phyloP scores from a whole-genome alignment of 2,113 vertebrate genomes.

The Suricata suricatta region DNA sequence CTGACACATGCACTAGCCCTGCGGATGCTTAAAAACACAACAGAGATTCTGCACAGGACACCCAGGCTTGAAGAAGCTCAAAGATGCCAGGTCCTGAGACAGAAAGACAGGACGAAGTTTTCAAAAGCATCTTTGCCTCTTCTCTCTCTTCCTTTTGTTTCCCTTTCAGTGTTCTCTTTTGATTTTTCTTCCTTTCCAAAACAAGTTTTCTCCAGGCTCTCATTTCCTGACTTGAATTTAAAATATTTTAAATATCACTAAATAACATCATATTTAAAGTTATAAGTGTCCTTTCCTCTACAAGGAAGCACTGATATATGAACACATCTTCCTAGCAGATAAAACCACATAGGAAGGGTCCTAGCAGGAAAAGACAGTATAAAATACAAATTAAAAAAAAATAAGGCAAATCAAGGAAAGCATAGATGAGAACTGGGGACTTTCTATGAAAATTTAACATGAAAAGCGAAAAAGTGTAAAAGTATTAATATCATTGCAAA shows the following conservation, averaged over 20 bases:
- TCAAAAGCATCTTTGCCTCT: neutral
- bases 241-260: neutral
- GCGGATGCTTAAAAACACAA: neutral
- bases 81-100: neutral
- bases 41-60: neutral
- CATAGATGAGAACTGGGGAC: neutral
- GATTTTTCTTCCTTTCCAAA: neutral
- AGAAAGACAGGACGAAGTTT: neutral
- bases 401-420: neutral
- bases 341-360: neutral
- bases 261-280: conserved; percentile 3
- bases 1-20: neutral
- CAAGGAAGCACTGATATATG: neutral
- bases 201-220: neutral
- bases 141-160: neutral
- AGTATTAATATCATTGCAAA: neutral
- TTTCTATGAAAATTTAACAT: neutral
- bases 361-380: neutral
- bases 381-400: neutral
- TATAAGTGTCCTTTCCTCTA: neutral
- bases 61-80: neutral
- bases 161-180: neutral
- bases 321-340: neutral
- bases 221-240: neutral
- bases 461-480: neutral